Evolutionary conservation across 2,113 vertebrate genomes (phyloP), one percentile per base, ranked within the genome.

Genomic region (Nothoprocta pentlandii): DNA sequence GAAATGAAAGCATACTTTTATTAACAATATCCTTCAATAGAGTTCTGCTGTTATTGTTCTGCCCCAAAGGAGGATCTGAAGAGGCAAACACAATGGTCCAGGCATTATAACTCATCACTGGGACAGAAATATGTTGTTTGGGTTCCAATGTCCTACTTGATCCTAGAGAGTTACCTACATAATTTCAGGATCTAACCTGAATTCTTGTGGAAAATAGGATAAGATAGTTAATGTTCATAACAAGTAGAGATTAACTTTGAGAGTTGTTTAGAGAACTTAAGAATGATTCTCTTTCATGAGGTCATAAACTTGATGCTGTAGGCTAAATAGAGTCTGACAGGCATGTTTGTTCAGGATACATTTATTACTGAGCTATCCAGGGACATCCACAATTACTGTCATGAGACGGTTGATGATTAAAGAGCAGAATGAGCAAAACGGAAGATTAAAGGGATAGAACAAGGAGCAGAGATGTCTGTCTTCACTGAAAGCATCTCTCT

Each of bases 281-380:
- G 76, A 91, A 93, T 78, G 42, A 75, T 78, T 91, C 90, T 92
- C 73, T 95, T 97, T 91, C 88, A 86, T 87, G 76, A 95, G 87
- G 91, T 87, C 89, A 93, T 92, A 94, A 92, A 89, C 85, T 83
- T 87, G 92, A 91, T 90, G 87, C 64, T 92, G 26, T 71, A 51
- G 80, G 86, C 80, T 96, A 95, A 95, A 96, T 86, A 80, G 87
- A 91, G 64, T 93, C 91, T 95, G 95, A 90, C 92, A 95, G 76
- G 61, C 61, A 74, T 95, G 89, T 96, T 95, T 95, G 88, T 96
- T 95, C 93, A 92, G 93, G 82, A 95, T 92, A 88, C 93, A 87
- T 94, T 96, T 97, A 91, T 94, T 92, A 94, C 87, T 80, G 85
- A 85, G 64, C 61, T 92, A 92, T 63, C 76, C 71, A 80, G 94